Evolutionary conservation across 1,140 invertebrate genomes (phyloP), one percentile per base, ranked within the genome.

Genomic region (Rhagoletis zephyria): DNA sequence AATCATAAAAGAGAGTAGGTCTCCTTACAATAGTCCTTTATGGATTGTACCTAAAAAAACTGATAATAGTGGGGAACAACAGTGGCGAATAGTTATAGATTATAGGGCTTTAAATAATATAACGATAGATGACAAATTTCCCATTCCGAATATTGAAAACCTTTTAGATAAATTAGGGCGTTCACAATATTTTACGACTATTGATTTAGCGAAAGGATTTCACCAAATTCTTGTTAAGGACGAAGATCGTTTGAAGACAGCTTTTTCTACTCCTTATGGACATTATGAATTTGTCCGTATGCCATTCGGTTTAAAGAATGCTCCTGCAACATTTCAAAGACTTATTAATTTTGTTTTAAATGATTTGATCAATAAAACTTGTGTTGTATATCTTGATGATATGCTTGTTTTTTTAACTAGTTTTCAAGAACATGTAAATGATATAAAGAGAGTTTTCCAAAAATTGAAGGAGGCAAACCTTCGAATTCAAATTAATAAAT

Each of bases 151-250:
- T 9, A 56, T 56, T 56, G 9, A 56, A 6, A 9, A 56, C 4
- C 4, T 56, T 56, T 56, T 95, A 14, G 90, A 93, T 86, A 87
- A 89, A 45, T 87, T 95, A 63, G 90, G 89, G 1, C 90, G 90
- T 12, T 88, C 90, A 6, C 89, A 89, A 70, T 93, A 91, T 85
- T n/a, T n/a, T n/a, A n/a, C n/a, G n/a, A 81, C 74, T 4, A 6
- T 81, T 16, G 74, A 81, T 81, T 45, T 81, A 16, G 74, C 74
- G 5, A 81, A 94, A 94, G 94, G 94, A 3, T 95, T 93, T 89
- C 93, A 92, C 89, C 94, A 95, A 89, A 90, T 95, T 42, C 70
- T 87, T 4, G 87, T 94, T 1, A 88, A 91, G 42, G 60, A 87
- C 60, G 85, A 90, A 5, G 90, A 92, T 87, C 89, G 48, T 12